phyloP scores from a whole-genome alignment of 2,888 invertebrate species.

The Hirtodrosophila histrioides region DNA sequence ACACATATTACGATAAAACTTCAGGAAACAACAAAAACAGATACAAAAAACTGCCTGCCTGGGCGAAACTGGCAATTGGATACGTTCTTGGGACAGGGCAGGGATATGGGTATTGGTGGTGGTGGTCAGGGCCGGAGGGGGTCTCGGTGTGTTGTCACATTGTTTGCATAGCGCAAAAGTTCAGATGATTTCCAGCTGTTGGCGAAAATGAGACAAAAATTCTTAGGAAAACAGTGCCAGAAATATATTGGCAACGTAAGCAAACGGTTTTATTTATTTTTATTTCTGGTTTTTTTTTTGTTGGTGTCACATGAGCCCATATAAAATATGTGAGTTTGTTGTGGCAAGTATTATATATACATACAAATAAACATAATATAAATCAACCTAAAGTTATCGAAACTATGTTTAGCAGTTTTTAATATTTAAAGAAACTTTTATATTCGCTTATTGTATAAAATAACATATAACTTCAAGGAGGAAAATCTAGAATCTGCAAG shows the following conservation, averaged over 20 bases:
- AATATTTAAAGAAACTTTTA: too few species aligned
- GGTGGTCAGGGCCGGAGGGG: background rate
- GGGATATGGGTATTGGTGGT: slow-evolving; percentile 7
- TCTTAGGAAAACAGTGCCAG: slow-evolving; percentile 36
- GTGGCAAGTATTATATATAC: background rate
- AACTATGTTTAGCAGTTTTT: too few species aligned
- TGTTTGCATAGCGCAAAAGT: slow-evolving; percentile 58
- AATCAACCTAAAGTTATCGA: too few species aligned
- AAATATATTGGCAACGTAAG: slow-evolving; percentile 47
- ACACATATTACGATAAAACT: slow-evolving; percentile 28
- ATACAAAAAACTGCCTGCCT: slow-evolving; percentile 49
- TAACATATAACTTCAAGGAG: too few species aligned
- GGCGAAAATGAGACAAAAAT: slow-evolving; percentile 39
- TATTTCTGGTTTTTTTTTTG: slow-evolving; percentile 15
- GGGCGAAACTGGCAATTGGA: slow-evolving; percentile 67
- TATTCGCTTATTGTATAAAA: too few species aligned
- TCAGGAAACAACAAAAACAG: slow-evolving; percentile 1
- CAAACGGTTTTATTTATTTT: slow-evolving; percentile 4
- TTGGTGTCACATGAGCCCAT: slow-evolving; percentile 33
- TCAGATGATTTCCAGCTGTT: slow-evolving; percentile 57
- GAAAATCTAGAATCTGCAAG: too few species aligned
- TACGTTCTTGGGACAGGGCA: slow-evolving; percentile 52
- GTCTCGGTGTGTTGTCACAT: slow-evolving; percentile 37
- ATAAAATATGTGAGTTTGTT: slow-evolving; percentile 14
- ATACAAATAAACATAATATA: too few species aligned